Conservation (phyloP, 2,888 invertebrate genomes). For the Geophilus truncorum region DNA sequence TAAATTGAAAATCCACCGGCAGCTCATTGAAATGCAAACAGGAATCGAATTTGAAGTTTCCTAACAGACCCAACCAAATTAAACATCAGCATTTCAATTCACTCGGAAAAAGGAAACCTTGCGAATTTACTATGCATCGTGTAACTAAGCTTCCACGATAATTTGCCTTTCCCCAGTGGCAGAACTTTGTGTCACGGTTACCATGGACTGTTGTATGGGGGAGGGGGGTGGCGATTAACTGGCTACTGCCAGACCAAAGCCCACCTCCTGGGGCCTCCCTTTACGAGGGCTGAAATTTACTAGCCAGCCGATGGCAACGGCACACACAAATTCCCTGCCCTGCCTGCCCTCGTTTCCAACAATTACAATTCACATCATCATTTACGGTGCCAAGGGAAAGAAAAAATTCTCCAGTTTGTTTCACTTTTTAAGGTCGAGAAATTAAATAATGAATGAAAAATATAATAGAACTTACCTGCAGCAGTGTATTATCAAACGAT, state of each 20-base stretch:
- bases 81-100: background rate
- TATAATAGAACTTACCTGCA: too few relatives aligned
- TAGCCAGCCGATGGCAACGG: background rate
- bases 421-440: too few relatives aligned
- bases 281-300: background rate
- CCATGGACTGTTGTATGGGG: background rate
- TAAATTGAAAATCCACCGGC: too few relatives aligned
- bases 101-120: background rate
- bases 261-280: background rate
- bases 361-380: background rate
- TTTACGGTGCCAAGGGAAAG: background rate
- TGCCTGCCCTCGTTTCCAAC: background rate
- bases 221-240: background rate
- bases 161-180: background rate
- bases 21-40: too few relatives aligned
- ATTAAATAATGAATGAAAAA: background rate
- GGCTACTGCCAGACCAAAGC: background rate
- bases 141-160: background rate
- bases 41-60: background rate
- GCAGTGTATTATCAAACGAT: too few relatives aligned
- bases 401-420: too few relatives aligned
- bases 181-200: background rate
- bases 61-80: background rate
- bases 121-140: background rate
- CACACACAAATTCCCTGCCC: background rate